These are phyloP conservation scores for Phalanger gymnotis DNA, from an alignment of 2,797 vertebrate genomes.

Conservation along the genomic window DNA sequence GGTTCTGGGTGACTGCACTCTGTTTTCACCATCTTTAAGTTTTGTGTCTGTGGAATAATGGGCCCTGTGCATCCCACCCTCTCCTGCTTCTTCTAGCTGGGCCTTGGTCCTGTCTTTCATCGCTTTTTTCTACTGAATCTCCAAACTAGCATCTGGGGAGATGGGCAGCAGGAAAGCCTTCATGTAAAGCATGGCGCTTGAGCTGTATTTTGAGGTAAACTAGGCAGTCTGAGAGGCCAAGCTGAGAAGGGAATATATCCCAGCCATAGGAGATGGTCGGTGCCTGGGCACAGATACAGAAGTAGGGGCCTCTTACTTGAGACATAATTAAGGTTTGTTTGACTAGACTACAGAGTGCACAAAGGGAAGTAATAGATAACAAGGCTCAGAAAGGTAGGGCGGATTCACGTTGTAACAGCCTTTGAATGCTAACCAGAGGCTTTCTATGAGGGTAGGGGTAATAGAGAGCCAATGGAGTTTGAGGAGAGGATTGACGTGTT, in stretches of 20 bases:
- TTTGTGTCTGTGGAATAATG: background rate
- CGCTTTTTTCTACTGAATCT: background rate
- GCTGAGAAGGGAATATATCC: background rate
- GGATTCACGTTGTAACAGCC: background rate
- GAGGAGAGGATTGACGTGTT: background rate
- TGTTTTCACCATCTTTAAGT: constrained; percentile 7
- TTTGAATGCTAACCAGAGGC: background rate
- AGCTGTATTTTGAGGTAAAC: background rate
- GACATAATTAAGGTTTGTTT: background rate
- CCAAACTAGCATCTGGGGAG: background rate
- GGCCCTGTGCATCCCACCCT: background rate
- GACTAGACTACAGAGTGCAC: background rate
- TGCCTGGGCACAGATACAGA: background rate
- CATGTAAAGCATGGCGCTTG: background rate
- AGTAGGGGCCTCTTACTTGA: background rate
- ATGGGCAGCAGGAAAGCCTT: background rate
- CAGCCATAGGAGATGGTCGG: background rate
- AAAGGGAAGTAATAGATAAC: background rate
- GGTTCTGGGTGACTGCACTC: constrained; percentile 18
- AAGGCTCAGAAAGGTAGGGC: background rate
- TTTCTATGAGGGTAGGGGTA: background rate
- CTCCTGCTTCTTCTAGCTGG: background rate
- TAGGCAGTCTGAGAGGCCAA: background rate
- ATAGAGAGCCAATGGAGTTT: background rate
- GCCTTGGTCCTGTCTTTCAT: background rate